These are phyloP conservation scores for Lepeophtheirus salmonis DNA, from an alignment of 1,140 invertebrate genomes.

Conservation along the genomic window DNA sequence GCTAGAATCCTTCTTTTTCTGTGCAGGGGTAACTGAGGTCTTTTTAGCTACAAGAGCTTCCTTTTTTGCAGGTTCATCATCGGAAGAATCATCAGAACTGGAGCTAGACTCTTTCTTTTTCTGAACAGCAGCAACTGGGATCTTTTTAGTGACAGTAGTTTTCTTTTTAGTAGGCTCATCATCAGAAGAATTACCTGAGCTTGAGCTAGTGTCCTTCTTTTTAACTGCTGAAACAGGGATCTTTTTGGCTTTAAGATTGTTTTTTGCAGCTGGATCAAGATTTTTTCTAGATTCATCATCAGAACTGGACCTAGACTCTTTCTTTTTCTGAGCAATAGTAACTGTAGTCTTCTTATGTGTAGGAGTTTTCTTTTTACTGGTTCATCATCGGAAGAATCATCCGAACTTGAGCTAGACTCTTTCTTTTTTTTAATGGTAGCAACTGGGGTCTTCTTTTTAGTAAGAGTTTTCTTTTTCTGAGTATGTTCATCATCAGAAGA, in stretches of 20 bases:
- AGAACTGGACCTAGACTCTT: background rate
- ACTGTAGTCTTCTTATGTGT: background rate
- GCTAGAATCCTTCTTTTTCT: too few species aligned
- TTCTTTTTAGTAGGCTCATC: background rate
- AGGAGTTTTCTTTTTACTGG: background rate
- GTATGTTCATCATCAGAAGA: conserved; percentile 5
- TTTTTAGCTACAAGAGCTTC: background rate
- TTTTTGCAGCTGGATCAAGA: too few species aligned
- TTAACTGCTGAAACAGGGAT: background rate
- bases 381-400: conserved; percentile 13
- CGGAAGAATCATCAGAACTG: background rate
- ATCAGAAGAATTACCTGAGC: background rate
- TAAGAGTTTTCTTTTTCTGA: background rate
- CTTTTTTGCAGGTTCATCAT: background rate
- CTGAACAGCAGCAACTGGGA: background rate
- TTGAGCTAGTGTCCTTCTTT: background rate
- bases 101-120: background rate
- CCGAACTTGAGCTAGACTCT: conserved; percentile 9
- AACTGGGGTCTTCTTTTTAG: background rate
- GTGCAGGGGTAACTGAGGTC: background rate
- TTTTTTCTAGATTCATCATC: too few species aligned
- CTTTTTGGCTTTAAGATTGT: background rate
- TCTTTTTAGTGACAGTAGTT: background rate
- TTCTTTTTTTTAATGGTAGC: background rate
- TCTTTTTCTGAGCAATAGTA: background rate